Conservation (phyloP, 2,113 vertebrate species). For the Camelus bactrianus region DNA sequence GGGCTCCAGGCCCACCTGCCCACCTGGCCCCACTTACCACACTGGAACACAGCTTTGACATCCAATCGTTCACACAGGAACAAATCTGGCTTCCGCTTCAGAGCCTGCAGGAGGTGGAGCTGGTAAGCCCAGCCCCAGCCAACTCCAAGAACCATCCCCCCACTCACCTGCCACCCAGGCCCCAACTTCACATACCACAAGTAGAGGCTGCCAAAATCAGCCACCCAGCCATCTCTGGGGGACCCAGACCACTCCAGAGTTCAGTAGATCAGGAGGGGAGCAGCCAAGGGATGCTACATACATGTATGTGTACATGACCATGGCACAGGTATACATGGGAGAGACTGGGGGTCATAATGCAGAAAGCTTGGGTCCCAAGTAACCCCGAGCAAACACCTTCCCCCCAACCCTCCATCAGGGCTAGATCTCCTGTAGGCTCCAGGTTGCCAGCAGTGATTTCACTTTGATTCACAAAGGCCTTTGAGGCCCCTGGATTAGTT, state of each 20-base stretch:
- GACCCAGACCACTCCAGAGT: constrained; percentile 37
- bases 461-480: constrained; percentile 53
- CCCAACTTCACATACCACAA: constrained; percentile 46
- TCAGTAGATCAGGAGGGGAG: constrained; percentile 39
- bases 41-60: constrained; percentile 98
- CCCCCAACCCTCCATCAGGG: not conserved
- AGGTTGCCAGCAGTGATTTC: constrained; percentile 52
- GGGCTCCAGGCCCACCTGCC: constrained; percentile 47
- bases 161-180: constrained; percentile 75
- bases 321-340: not conserved
- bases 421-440: constrained; percentile 54
- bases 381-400: constrained; percentile 13
- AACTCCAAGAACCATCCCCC: constrained; percentile 60
- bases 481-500: not conserved
- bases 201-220: constrained; percentile 55
- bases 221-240: constrained; percentile 41
- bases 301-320: constrained; percentile 27
- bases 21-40: constrained; percentile 92
- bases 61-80: constrained; percentile 98
- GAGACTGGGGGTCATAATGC: not conserved
- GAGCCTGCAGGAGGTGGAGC: constrained; percentile 91
- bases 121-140: constrained; percentile 80
- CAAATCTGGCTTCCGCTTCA: constrained; percentile 99
- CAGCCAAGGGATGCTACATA: constrained; percentile 4
- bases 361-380: constrained; percentile 26